Evolutionary conservation across 2,888 invertebrate species (phyloP), one percentile per base, ranked within the genome.

Genomic region (Lottia scabra): DNA sequence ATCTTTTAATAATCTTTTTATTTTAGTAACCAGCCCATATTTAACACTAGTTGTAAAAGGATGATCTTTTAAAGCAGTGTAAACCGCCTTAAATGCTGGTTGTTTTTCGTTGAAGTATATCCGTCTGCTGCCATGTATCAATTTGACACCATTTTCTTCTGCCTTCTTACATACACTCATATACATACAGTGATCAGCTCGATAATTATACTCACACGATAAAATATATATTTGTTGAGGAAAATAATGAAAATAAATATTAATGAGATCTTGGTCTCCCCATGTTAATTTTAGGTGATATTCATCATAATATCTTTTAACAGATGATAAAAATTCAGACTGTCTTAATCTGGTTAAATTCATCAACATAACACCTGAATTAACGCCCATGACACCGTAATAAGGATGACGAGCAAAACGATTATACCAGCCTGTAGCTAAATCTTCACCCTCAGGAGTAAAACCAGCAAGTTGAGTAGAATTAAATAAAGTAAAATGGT

Each of bases 291-390:
- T 82, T 16, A 94, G 88, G 86, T 94, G 94, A 90, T 95, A 98
- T 87, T 95, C 93, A 79, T 94, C 92, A 90, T 95, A 95, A 80
- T 96, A 94, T 4, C 95, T 94, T 77, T 94, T 92, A 43, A 97
- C 93, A 87, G 95, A 94, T 75, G 94, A 92, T 74, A 93, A 93
- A 97, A 98, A 98, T 38, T 94, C 92, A 84, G 96, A 95, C 43
- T 92, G 90, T 75, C 97, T 91, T 95, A 98, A 95, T 84, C 95
- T 92, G 0, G 97, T 97, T 69, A 98, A 91, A 90, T 98, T 97
- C 98, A 98, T 98, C 68, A 98, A 90, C 97, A 98, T 98, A 0
- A 98, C 97, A 48, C 98, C 98, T 0, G 98, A 97, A 91, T 98
- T 98, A 0, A 98, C 93, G 73, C 98, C 98, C 94, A 85, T 73